Evolutionary conservation across 2,888 invertebrate species (phyloP).

Genomic region (Dorcus parallelipipedus): DNA sequence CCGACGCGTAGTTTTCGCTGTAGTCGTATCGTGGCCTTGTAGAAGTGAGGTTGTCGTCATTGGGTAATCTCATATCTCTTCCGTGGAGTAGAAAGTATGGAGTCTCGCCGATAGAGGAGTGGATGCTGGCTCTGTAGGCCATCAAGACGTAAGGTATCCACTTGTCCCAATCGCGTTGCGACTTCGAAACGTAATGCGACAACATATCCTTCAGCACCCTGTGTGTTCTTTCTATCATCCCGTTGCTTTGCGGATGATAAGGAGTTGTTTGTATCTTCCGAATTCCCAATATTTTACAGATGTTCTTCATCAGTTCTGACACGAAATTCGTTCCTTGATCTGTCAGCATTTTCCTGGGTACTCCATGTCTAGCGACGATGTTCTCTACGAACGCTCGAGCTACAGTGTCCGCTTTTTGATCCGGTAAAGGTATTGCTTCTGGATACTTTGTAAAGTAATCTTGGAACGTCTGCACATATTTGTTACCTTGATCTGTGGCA

Average conservation of each 20-base stretch:
- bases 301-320: constrained; percentile 28
- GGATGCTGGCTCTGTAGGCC: constrained; percentile 11
- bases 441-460: too few relatives aligned
- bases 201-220: constrained; percentile 30
- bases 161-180: constrained; percentile 27
- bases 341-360: constrained; percentile 30
- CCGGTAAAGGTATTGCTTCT: constrained; percentile 30
- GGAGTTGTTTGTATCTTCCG: constrained; percentile 29
- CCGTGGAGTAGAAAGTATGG: constrained; percentile 28
- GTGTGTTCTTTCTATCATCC: constrained; percentile 34
- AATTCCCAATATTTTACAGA: constrained; percentile 28
- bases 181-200: constrained; percentile 27
- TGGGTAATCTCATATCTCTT: constrained; percentile 26
- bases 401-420: constrained; percentile 22
- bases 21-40: too few relatives aligned
- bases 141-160: too few relatives aligned
- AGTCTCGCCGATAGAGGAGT: constrained; percentile 24
- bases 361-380: constrained; percentile 31
- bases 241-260: constrained; percentile 35
- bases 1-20: too few relatives aligned
- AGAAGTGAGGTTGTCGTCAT: constrained; percentile 7
- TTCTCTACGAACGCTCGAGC: constrained; percentile 13
- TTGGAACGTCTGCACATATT: too few relatives aligned
- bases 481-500: too few relatives aligned
- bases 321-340: constrained; percentile 33